A percentile compares a stretch with the other conserved stretches of the same genome.
These are phyloP conservation scores for Sarotherodon lohbergeri DNA, from an alignment of 2,113 vertebrate species.

Conservation along the genomic window DNA sequence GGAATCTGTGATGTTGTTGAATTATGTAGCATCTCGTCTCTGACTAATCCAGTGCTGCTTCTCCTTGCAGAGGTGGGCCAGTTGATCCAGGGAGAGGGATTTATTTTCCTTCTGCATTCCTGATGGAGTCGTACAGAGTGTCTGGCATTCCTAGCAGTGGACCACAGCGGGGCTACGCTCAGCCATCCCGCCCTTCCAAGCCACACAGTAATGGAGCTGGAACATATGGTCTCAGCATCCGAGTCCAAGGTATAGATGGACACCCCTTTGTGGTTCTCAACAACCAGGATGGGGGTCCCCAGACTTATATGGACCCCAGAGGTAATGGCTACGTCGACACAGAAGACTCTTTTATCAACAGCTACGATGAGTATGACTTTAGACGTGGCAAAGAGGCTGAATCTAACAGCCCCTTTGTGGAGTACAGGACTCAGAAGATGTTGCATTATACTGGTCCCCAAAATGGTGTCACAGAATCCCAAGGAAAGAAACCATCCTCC, in stretches of 20 bases:
- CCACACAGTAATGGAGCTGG: slow-evolving; percentile 70
- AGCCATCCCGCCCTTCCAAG: slow-evolving; percentile 52
- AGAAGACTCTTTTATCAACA: slow-evolving; percentile 63
- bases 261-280: slow-evolving; percentile 97
- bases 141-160: slow-evolving; percentile 73
- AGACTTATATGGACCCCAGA: slow-evolving; percentile 66
- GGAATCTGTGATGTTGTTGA: slow-evolving; percentile 8
- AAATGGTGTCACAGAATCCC: slow-evolving; percentile 57
- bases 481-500: slow-evolving; percentile 60
- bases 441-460: slow-evolving; percentile 55
- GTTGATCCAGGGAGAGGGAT: slow-evolving; percentile 59
- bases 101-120: slow-evolving; percentile 64
- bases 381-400: slow-evolving; percentile 50
- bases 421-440: slow-evolving; percentile 71
- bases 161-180: slow-evolving; percentile 68
- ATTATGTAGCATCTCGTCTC: slow-evolving; percentile 29
- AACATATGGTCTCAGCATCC: slow-evolving; percentile 92
- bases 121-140: slow-evolving; percentile 87
- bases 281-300: slow-evolving; percentile 79
- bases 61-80: slow-evolving; percentile 60
- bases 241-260: slow-evolving; percentile 94
- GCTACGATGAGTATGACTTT: slow-evolving; percentile 66
- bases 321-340: slow-evolving; percentile 66
- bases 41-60: slow-evolving; percentile 34
- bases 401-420: slow-evolving; percentile 71